These are phyloP conservation scores for Lepidothrix coronata DNA, from an alignment of 2,113 vertebrate genomes.

Conservation along the genomic window DNA sequence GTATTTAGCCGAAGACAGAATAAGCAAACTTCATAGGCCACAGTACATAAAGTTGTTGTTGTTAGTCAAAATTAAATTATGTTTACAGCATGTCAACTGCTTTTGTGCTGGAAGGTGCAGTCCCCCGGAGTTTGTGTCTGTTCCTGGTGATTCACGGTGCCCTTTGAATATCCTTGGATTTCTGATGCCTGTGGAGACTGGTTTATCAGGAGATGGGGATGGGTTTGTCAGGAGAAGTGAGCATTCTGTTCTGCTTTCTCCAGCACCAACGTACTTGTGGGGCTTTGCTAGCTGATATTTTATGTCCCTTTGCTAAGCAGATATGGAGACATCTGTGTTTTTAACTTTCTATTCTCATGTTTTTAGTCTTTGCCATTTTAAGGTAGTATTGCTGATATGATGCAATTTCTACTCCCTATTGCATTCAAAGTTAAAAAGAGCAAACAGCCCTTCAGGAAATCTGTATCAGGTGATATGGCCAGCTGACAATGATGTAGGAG, in stretches of 20 bases:
- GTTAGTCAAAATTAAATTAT: neutral
- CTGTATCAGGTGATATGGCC: neutral
- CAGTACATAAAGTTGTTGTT: neutral
- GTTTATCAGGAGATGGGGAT: neutral
- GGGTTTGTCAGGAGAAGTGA: neutral
- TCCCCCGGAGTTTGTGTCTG: neutral
- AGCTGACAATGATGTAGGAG: neutral
- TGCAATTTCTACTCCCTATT: neutral
- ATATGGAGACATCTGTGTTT: neutral
- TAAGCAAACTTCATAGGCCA: neutral
- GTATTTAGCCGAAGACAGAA: neutral
- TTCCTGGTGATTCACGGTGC: neutral
- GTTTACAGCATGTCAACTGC: neutral
- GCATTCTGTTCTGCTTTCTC: neutral
- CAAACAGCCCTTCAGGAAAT: neutral
- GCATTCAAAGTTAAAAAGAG: neutral
- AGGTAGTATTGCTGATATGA: neutral
- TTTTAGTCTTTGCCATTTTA: neutral
- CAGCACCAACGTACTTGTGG: neutral
- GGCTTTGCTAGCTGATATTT: neutral
- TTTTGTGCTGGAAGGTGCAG: neutral
- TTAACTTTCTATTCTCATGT: neutral
- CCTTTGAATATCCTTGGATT: neutral
- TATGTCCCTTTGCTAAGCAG: neutral
- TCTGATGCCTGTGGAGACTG: neutral